Evolutionary conservation across 2,888 invertebrate genomes (phyloP).

Genomic region (Mythimna vitellina): DNA sequence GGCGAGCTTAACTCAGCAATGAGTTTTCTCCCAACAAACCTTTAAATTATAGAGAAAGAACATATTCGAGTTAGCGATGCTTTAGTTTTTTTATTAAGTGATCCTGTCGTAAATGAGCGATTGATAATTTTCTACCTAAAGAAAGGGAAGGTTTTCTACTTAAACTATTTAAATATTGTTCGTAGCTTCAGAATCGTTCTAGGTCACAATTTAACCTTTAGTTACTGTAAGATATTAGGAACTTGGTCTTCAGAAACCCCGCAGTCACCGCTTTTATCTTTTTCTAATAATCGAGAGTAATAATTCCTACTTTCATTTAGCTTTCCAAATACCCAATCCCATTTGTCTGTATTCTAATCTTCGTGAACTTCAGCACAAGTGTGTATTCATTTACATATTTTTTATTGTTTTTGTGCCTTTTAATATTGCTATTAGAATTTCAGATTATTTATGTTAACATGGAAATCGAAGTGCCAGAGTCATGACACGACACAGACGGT

Average conservation of each 20-base stretch:
- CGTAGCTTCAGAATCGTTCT: not conserved
- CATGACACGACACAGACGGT: too few species aligned
- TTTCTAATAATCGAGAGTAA: slow-evolving; percentile 14
- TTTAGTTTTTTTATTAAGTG: too few species aligned
- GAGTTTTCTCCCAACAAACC: too few species aligned
- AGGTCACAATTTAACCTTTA: slow-evolving; percentile 9
- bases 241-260: slow-evolving; percentile 14
- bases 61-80: too few species aligned
- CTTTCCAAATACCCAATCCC: slow-evolving; percentile 11
- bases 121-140: too few species aligned
- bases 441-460: too few species aligned
- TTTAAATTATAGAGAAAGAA: too few species aligned
- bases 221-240: not conserved
- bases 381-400: not conserved
- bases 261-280: slow-evolving; percentile 15
- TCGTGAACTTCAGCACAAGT: slow-evolving; percentile 26
- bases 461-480: too few species aligned
- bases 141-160: not conserved
- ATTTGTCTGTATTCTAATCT: slow-evolving; percentile 44
- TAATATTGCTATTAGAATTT: too few species aligned
- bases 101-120: too few species aligned
- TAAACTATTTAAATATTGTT: not conserved
- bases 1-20: too few species aligned
- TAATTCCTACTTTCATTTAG: slow-evolving; percentile 39
- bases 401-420: not conserved